Conservation (phyloP, 2,797 vertebrate species). For the Steatocranus sp. region DNA sequence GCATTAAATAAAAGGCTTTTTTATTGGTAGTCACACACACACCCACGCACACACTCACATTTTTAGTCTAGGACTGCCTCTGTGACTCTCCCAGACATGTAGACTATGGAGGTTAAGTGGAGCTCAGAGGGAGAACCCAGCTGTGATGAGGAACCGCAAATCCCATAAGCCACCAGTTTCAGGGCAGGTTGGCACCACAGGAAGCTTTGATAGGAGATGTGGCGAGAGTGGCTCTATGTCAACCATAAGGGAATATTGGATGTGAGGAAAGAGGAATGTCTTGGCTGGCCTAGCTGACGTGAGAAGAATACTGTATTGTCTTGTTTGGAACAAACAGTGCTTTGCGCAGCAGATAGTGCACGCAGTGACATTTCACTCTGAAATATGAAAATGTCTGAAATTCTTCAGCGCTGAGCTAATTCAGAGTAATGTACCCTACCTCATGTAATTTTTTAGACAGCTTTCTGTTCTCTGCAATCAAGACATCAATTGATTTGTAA, state of each 20-base stretch:
- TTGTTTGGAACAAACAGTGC: slow-evolving; percentile 5
- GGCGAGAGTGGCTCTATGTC: background rate
- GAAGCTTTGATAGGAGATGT: slow-evolving; percentile 42
- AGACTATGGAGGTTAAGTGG: slow-evolving; percentile 57
- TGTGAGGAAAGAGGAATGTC: slow-evolving; percentile 20
- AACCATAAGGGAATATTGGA: slow-evolving; percentile 13
- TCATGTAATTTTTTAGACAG: background rate
- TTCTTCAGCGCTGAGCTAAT: slow-evolving; percentile 20
- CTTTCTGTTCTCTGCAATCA: background rate
- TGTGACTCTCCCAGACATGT: slow-evolving; percentile 12
- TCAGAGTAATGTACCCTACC: background rate
- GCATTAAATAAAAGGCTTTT: background rate
- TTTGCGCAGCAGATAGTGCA: background rate
- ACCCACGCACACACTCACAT: background rate
- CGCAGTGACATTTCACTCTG: slow-evolving; percentile 13
- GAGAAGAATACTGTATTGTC: slow-evolving; percentile 44
- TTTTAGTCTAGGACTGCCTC: background rate
- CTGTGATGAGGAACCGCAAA: slow-evolving; percentile 58
- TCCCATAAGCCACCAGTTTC: slow-evolving; percentile 59
- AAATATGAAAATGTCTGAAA: slow-evolving; percentile 21
- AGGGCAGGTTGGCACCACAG: slow-evolving; percentile 40
- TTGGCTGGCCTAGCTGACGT: slow-evolving; percentile 8
- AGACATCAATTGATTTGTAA: background rate
- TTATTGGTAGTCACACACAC: background rate
- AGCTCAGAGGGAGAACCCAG: slow-evolving; percentile 50